phyloP scores from a whole-genome alignment of 2,888 invertebrate genomes.

The Drosophila kambysellisi region DNA sequence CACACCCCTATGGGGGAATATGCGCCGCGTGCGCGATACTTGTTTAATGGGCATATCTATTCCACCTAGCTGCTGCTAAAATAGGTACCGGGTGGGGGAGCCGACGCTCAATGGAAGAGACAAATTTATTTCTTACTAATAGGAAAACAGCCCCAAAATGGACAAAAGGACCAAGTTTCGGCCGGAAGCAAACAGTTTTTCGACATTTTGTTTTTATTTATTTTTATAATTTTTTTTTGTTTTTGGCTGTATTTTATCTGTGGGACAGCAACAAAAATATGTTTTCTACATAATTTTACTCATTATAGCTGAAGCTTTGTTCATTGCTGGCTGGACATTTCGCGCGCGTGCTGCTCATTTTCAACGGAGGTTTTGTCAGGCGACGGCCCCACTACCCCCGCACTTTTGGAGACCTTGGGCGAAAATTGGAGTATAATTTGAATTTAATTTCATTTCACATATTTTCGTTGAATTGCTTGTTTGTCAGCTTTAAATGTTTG shows the following conservation, averaged over 20 bases:
- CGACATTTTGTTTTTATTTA: slow-evolving; percentile 33
- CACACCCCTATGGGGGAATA: background rate
- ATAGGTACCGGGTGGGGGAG: background rate
- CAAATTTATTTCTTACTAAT: slow-evolving; percentile 69
- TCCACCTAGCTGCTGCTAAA: slow-evolving; percentile 27
- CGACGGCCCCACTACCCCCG: background rate
- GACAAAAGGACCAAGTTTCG: slow-evolving; percentile 64
- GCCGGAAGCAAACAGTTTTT: slow-evolving; percentile 61
- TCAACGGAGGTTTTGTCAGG: slow-evolving; percentile 50
- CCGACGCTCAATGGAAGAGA: slow-evolving; percentile 53
- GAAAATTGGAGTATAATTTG: slow-evolving; percentile 58
- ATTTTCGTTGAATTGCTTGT: slow-evolving; percentile 32
- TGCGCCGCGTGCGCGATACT: slow-evolving; percentile 15
- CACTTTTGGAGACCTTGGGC: slow-evolving; percentile 22
- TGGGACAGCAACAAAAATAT: slow-evolving; percentile 36
- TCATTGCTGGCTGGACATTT: slow-evolving; percentile 31
- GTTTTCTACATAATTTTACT: slow-evolving; percentile 65
- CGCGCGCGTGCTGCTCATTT: slow-evolving; percentile 52
- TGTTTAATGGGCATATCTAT: slow-evolving; percentile 58
- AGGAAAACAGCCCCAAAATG: slow-evolving; percentile 59
- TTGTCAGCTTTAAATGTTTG: slow-evolving; percentile 23
- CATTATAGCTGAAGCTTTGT: slow-evolving; percentile 52
- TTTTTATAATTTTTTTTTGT: background rate
- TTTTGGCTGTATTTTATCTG: slow-evolving; percentile 1
- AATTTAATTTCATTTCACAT: slow-evolving; percentile 63